These are phyloP conservation scores for Stenichneumon culpator DNA, from an alignment of 2,888 invertebrate species.

Conservation along the genomic window DNA sequence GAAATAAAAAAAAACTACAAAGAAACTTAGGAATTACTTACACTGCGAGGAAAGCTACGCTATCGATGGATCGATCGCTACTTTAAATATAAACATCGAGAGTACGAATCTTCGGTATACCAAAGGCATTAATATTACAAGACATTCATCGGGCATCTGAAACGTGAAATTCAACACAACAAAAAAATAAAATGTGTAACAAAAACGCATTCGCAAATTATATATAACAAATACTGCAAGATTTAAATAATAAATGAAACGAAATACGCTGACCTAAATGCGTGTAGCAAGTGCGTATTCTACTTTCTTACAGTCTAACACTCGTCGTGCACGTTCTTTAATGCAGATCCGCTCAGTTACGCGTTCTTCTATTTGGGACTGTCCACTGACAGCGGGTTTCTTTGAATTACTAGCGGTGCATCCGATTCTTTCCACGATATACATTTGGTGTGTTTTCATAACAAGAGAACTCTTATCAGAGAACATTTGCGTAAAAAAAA, in stretches of 20 bases:
- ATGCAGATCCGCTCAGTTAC: too few species aligned
- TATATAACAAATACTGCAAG: constrained; percentile 56
- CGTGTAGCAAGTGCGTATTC: constrained; percentile 3
- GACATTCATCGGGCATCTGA: constrained; percentile 79
- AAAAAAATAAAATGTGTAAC: constrained; percentile 22
- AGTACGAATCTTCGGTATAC: constrained; percentile 65
- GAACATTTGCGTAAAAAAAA: too few species aligned
- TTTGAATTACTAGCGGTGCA: too few species aligned
- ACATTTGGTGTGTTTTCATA: too few species aligned
- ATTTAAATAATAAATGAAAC: constrained; percentile 71
- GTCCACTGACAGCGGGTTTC: too few species aligned
- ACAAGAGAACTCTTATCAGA: too few species aligned
- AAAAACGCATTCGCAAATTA: constrained; percentile 70
- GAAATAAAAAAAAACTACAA: neutral
- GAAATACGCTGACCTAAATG: constrained; percentile 23
- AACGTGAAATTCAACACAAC: constrained; percentile 69
- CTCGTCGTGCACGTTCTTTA: too few species aligned
- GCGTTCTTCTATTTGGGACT: too few species aligned
- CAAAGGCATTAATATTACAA: constrained; percentile 73
- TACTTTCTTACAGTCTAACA: constrained; percentile 32
- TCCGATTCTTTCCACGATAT: too few species aligned
- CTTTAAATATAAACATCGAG: constrained; percentile 77
- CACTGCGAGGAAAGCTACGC: constrained; percentile 72
- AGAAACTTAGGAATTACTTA: constrained; percentile 75
- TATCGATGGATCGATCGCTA: constrained; percentile 75